phyloP scores from a whole-genome alignment of 2,797 vertebrate genomes.

The Esox masquinongy region DNA sequence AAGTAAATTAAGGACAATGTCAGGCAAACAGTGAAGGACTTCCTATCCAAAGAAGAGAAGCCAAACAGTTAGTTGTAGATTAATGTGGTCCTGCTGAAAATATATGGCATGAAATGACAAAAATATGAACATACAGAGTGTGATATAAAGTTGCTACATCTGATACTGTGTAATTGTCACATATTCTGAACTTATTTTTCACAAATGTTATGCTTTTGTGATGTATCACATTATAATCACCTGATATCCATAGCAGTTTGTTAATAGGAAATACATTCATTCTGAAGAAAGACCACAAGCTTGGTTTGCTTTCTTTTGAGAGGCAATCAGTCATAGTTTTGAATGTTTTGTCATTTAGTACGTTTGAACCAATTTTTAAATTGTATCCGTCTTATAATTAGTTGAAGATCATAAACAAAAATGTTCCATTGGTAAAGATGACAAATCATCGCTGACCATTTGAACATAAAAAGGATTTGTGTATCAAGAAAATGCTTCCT shows the following conservation, averaged over 20 bases:
- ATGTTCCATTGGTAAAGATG: background rate
- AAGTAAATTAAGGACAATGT: background rate
- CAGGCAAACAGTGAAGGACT: conserved; percentile 23
- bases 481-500: background rate
- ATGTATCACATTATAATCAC: background rate
- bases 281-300: background rate
- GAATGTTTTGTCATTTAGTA: background rate
- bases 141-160: conserved; percentile 6
- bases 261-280: background rate
- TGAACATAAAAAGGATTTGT: background rate
- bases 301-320: background rate
- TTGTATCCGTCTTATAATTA: background rate
- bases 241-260: background rate
- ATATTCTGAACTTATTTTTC: background rate
- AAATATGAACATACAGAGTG: conserved; percentile 28
- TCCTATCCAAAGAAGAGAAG: conserved; percentile 11
- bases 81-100: conserved; percentile 9
- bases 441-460: background rate
- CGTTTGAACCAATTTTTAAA: background rate
- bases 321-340: background rate
- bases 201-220: background rate
- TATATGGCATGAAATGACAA: conserved; percentile 5
- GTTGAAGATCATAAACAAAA: background rate
- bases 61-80: conserved; percentile 11
- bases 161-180: background rate